Evolutionary conservation across 2,888 invertebrate species (phyloP), one percentile per base, ranked within the genome.

Genomic region (Punctoribates punctum): DNA sequence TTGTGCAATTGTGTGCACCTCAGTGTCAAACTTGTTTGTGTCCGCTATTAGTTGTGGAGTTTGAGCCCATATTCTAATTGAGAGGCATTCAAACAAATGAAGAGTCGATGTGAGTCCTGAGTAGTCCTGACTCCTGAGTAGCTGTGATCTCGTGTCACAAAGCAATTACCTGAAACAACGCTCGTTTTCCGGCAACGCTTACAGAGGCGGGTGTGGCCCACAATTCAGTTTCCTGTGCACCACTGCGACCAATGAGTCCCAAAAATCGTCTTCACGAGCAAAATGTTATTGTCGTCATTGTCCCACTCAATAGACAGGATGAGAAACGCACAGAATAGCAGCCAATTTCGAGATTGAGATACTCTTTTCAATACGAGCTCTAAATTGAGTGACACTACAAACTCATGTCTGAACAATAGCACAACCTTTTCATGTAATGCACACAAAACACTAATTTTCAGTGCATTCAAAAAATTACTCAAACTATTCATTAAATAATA

Each of bases 91-190:
- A 54, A 54, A n/a, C 60, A 60, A 15, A 60, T 8, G 25, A 25
- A 27, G 9, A 29, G 17, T 29, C 13, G 8, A 27, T 60, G 20
- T 25, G n/a, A 11, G 23, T n/a, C 9, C 29, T 25, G 27, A 25
- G 60, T 11, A 15, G 20, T 8, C 1, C 25, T 25, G n/a, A 11
- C 8, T n/a, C 9, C 29, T 25, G 27, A 25, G 60, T 11, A 15
- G 34, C 8, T 34, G 34, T 34, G 34, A 34, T 67, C 67, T 67
- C 67, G 67, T 67, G 67, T 34, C 67, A 67, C 34, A 34, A 38
- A 38, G 38, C 67, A 67, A 67, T 67, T 67, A 67, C n/a, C 67
- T 62, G 6, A 67, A 67, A 67, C 67, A 67, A 38, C 38, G 38
- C 38, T 67, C 29, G 67, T 67, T 67, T 67, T 67, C 67, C 67